Conservation (phyloP, 2,113 vertebrate genomes). For the Oenanthe oenanthe region DNA sequence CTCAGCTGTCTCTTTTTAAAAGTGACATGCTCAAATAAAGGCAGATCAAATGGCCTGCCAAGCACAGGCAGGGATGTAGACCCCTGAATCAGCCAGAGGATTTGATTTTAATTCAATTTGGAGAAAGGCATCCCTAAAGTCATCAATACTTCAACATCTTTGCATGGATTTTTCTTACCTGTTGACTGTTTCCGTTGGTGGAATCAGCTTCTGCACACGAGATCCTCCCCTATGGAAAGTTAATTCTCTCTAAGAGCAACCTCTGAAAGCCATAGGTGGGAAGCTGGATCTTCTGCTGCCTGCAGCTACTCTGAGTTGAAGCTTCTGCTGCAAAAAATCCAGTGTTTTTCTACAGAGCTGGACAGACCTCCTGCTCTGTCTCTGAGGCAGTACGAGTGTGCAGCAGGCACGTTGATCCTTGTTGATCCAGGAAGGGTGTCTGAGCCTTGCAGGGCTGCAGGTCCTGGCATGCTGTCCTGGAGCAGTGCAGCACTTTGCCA, state of each 20-base stretch:
- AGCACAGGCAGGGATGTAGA: neutral
- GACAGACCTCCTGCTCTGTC: neutral
- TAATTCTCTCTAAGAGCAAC: neutral
- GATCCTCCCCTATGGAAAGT: neutral
- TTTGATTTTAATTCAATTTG: neutral
- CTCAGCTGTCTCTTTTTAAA: neutral
- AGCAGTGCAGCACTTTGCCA: neutral
- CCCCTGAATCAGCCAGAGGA: neutral
- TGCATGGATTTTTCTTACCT: neutral
- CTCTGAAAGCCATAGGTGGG: neutral
- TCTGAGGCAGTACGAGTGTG: neutral
- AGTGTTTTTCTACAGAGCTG: neutral
- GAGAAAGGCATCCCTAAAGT: neutral
- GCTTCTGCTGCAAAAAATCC: neutral
- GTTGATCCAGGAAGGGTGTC: neutral
- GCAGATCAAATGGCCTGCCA: neutral
- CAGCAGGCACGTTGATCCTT: neutral
- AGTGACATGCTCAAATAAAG: neutral
- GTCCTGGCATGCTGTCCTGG: neutral
- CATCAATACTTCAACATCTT: neutral
- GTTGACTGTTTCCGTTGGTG: neutral
- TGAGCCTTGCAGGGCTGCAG: neutral
- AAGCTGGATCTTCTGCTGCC: neutral
- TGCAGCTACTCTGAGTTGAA: neutral
- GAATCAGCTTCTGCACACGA: neutral